Base-by-base conservation (phyloP, 2,888 invertebrate species). In the Oscheius sp. region DNA sequence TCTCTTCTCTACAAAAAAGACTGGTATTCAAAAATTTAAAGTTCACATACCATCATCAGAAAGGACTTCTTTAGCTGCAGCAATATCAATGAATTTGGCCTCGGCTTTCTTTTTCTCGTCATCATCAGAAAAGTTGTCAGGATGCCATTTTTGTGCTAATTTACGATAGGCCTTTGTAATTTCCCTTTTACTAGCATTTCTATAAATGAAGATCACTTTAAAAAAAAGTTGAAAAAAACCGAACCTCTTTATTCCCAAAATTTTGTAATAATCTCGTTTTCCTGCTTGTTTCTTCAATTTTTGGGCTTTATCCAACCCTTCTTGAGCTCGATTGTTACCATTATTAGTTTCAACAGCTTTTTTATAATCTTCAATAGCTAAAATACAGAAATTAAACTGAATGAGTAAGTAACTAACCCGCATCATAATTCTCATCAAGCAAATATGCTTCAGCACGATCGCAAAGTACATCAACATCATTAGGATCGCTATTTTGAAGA, bases 131-230 rank as follows among this genome's bases (percentile, higher is more conserved):
- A 91, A 96, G 88, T 93, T 94, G 88, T 98, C 98, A 0, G 98
- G 98, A 89, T 98, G 98, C 96, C 97, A 99, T 87, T 95, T 93
- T 88, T 94, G 94, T 14, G 98, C 98, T 61, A 94, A 91, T 89
- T 94, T 94, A 77, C 97, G 91, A 88, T 98, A 98, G 20, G 95
- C 97, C 89, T 96, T 97, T 14, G 91, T 89, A 47, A 99, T 94
- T 87, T 97, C 94, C 85, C 92, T 92, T 88, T 98, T 98, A 56
- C 89, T 91, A 1, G 98, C 97, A 61, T 91, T 91, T 85, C 89
- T 88, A n/a, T n/a, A n/a, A n/a, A n/a, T n/a, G n/a, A n/a, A n/a
- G n/a, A n/a, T n/a, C n/a, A n/a, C n/a, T n/a, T n/a, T n/a, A n/a
- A 61, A 22, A 38, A 44, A 38, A 57, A 57, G 24, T n/a, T n/a